Conservation (phyloP, 1,140 invertebrate species). For the Gryon sp. region DNA sequence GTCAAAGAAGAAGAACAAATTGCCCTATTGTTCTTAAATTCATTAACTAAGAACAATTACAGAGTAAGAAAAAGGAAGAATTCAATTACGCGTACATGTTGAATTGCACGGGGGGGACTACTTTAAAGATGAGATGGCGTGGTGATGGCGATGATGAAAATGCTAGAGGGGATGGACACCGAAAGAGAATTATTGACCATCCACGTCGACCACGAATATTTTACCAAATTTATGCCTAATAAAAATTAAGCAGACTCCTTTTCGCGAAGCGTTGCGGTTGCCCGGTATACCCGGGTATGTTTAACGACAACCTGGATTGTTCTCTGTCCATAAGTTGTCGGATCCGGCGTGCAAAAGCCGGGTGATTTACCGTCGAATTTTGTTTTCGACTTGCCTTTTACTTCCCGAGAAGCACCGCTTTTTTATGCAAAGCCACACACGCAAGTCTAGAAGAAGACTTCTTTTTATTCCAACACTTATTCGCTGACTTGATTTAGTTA, state of each 20-base stretch:
- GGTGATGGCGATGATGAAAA: slow-evolving; percentile 57
- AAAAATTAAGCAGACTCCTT: slow-evolving; percentile 73
- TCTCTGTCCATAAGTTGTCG: slow-evolving; percentile 53
- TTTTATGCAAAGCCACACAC: slow-evolving; percentile 56
- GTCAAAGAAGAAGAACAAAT: no score
- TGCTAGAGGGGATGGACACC: slow-evolving; percentile 53
- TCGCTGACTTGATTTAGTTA: slow-evolving; percentile 30
- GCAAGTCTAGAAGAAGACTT: slow-evolving; percentile 17
- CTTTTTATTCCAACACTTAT: slow-evolving; percentile 30
- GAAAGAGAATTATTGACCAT: slow-evolving; percentile 69
- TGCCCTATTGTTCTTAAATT: no score
- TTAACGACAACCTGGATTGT: slow-evolving; percentile 71
- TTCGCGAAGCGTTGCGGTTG: slow-evolving; percentile 62
- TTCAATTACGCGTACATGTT: slow-evolving; percentile 19
- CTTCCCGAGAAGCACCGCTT: slow-evolving; percentile 58
- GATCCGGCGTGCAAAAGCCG: slow-evolving; percentile 37
- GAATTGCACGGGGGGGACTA: slow-evolving; percentile 11
- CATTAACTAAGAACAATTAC: no score
- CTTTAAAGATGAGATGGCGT: slow-evolving; percentile 1
- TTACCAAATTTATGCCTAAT: slow-evolving; percentile 74
- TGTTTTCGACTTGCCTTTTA: slow-evolving; percentile 55
- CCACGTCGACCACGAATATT: slow-evolving; percentile 71
- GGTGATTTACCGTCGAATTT: slow-evolving; percentile 66
- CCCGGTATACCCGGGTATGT: slow-evolving; percentile 66
- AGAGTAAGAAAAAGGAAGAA: background rate